Conservation (phyloP, 2,797 vertebrate species). For the Loris lydekkerianus region DNA sequence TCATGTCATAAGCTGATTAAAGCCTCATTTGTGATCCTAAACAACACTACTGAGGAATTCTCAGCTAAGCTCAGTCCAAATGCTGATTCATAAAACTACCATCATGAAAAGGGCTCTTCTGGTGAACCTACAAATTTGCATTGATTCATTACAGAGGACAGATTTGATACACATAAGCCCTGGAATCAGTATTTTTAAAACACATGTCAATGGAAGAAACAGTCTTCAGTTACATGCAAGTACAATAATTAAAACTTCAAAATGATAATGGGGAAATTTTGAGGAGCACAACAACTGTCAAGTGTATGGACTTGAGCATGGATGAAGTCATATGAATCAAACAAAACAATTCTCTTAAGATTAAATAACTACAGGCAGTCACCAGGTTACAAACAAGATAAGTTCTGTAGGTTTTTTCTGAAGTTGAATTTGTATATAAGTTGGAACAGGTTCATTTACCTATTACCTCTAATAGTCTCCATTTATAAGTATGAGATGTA, state of each 20-base stretch:
- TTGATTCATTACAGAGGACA: too few relatives aligned
- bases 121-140: too few relatives aligned
- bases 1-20: neutral
- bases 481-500: too few relatives aligned
- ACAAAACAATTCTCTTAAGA: neutral
- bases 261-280: neutral
- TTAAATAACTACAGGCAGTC: neutral
- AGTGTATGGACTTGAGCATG: neutral
- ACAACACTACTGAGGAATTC: neutral
- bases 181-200: neutral
- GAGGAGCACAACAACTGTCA: neutral
- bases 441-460: too few relatives aligned
- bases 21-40: neutral
- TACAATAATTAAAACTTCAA: neutral
- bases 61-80: neutral
- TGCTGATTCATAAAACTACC: neutral
- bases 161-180: neutral
- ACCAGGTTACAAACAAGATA: too few relatives aligned
- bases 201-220: neutral
- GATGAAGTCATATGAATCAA: neutral
- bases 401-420: too few relatives aligned
- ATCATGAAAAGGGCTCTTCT: neutral
- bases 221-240: neutral
- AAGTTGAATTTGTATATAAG: too few relatives aligned
- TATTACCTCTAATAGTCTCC: too few relatives aligned